These are phyloP conservation scores for Tortrix viridana DNA, from an alignment of 2,888 invertebrate species.

Conservation along the genomic window DNA sequence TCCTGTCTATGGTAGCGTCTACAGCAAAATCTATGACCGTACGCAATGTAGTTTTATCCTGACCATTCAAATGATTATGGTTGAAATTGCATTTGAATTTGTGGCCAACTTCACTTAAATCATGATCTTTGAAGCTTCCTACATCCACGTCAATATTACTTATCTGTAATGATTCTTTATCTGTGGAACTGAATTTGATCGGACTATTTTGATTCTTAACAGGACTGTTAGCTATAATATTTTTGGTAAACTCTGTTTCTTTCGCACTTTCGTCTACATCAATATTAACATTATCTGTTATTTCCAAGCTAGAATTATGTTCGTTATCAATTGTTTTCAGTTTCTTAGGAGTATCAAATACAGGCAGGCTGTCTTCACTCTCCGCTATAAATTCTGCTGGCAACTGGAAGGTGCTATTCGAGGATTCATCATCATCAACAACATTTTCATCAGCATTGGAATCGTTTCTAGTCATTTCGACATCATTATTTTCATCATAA, in stretches of 20 bases:
- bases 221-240: constrained; percentile 42
- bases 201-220: constrained; percentile 46
- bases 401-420: constrained; percentile 49
- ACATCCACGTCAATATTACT: constrained; percentile 58
- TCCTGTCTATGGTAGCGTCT: constrained; percentile 37
- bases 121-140: constrained; percentile 67
- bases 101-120: constrained; percentile 61
- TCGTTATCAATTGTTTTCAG: constrained; percentile 57
- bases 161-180: constrained; percentile 51
- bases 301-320: constrained; percentile 64
- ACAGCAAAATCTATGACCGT: constrained; percentile 48
- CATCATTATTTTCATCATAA: constrained; percentile 2
- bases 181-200: constrained; percentile 57
- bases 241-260: constrained; percentile 32
- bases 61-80: constrained; percentile 41
- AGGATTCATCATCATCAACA: constrained; percentile 41
- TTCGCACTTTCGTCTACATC: constrained; percentile 53
- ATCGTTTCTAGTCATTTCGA: constrained; percentile 2
- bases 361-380: constrained; percentile 44
- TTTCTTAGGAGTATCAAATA: constrained; percentile 55
- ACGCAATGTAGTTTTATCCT: constrained; percentile 18
- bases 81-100: constrained; percentile 44
- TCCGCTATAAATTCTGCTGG: constrained; percentile 53
- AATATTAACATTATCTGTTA: constrained; percentile 59
- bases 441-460: constrained; percentile 1